These are phyloP conservation scores for Scelioninae gen. 1 DNA, from an alignment of 2,888 invertebrate genomes.

Conservation along the genomic window DNA sequence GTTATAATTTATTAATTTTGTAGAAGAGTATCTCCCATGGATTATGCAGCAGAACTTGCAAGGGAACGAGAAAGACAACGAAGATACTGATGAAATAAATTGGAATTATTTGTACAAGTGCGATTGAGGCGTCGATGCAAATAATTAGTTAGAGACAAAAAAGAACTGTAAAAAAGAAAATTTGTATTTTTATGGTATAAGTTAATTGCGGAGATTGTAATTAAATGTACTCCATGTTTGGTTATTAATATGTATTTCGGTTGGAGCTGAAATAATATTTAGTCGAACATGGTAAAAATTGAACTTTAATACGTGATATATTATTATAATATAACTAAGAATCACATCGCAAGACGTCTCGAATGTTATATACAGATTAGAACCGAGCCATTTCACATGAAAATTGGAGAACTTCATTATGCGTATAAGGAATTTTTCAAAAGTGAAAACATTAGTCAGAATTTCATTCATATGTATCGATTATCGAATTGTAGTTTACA, in stretches of 20 bases:
- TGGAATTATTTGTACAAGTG: constrained; percentile 77
- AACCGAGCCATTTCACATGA: constrained; percentile 79
- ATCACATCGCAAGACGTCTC: constrained; percentile 39
- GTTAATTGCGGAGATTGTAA: too few species aligned
- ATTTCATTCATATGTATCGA: constrained; percentile 78
- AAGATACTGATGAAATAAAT: constrained; percentile 72
- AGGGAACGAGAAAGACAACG: constrained; percentile 84
- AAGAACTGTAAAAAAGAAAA: too few species aligned
- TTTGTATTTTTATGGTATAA: too few species aligned
- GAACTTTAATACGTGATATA: not conserved
- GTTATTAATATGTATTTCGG: not conserved
- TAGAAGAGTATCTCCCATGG: constrained; percentile 81
- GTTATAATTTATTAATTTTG: too few species aligned
- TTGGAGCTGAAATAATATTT: too few species aligned
- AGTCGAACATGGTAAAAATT: too few species aligned
- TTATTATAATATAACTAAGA: constrained; percentile 31
- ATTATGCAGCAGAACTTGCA: constrained; percentile 82
- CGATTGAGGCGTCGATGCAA: constrained; percentile 69
- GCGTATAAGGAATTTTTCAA: constrained; percentile 44
- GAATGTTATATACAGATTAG: constrained; percentile 71
- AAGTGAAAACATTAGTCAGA: constrained; percentile 73
- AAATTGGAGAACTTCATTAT: constrained; percentile 37
- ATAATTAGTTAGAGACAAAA: not conserved
- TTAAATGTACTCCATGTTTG: not conserved
- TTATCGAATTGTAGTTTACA: constrained; percentile 80